Percentiles rank a stretch among this genome's conserved stretches.
Evolutionary conservation across 2,797 vertebrate genomes (phyloP).

Genomic region (Phylloscopus collybita): DNA sequence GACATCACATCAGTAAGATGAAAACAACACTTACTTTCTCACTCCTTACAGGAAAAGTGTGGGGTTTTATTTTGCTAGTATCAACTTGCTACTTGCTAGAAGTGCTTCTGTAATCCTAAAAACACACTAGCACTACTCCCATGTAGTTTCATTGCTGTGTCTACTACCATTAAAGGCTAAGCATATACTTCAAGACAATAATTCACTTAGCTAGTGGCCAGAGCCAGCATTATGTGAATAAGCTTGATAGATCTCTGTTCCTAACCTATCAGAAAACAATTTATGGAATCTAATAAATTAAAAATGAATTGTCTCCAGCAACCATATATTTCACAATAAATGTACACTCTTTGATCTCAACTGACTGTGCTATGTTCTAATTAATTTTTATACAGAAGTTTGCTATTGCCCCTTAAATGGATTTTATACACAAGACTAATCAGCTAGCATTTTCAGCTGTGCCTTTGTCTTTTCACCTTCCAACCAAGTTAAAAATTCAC

Average conservation of each 20-base stretch:
- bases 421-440: conserved; percentile 61
- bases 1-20: background rate
- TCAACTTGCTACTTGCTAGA: background rate
- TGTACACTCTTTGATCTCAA: conserved; percentile 55
- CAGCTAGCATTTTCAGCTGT: conserved; percentile 35
- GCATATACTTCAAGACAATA: conserved; percentile 45
- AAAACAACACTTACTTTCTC: background rate
- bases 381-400: conserved; percentile 67
- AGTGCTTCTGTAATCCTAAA: background rate
- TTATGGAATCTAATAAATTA: conserved; percentile 73
- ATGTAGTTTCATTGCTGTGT: background rate
- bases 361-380: conserved; percentile 51
- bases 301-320: conserved; percentile 60
- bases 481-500: conserved; percentile 66
- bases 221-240: conserved; percentile 55
- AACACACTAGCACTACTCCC: background rate
- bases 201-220: conserved; percentile 63
- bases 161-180: conserved; percentile 30
- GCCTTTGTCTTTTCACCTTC: conserved; percentile 58
- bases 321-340: conserved; percentile 62
- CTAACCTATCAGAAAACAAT: conserved; percentile 68
- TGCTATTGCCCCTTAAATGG: conserved; percentile 33
- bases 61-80: background rate
- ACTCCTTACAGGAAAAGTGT: background rate
- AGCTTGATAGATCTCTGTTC: conserved; percentile 51